These are phyloP conservation scores for Oostethus manadensis DNA, from an alignment of 2,113 vertebrate genomes.

Conservation along the genomic window DNA sequence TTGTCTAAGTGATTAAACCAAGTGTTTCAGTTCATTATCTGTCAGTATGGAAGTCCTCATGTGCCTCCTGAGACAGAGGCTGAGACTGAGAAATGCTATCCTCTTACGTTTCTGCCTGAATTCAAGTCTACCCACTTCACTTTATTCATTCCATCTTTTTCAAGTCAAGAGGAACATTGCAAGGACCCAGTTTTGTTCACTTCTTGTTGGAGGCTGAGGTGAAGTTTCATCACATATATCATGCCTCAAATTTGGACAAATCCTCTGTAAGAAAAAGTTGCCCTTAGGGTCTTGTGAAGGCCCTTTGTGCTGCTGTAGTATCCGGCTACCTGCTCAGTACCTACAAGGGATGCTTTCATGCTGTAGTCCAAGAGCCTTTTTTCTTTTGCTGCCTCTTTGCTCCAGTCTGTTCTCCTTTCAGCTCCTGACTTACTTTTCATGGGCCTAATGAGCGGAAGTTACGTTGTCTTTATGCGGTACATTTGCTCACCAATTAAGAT, in stretches of 20 bases:
- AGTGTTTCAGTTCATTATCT: too few species aligned
- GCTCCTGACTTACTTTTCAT: conserved; percentile 29
- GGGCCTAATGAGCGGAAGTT: conserved; percentile 27
- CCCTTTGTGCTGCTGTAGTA: conserved; percentile 39
- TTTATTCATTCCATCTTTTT: not conserved
- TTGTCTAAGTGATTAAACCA: too few species aligned
- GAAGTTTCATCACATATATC: not conserved
- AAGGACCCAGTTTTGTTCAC: not conserved
- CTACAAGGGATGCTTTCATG: conserved; percentile 25
- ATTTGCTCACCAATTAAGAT: conserved; percentile 42
- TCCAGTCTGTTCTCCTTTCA: conserved; percentile 37
- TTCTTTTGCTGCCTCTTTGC: conserved; percentile 20
- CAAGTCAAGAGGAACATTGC: not conserved
- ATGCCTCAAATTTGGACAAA: not conserved
- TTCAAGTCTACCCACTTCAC: not conserved
- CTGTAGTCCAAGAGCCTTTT: conserved; percentile 36
- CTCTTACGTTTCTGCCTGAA: not conserved
- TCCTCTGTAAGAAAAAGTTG: conserved; percentile 16
- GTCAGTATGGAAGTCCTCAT: not conserved
- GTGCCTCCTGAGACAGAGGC: too few species aligned
- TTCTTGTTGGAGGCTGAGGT: not conserved
- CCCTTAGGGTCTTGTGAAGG: conserved; percentile 20
- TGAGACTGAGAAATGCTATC: too few species aligned
- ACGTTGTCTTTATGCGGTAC: conserved; percentile 6
- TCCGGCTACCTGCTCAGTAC: conserved; percentile 23